phyloP scores from a whole-genome alignment of 2,113 vertebrate species.

The Podarcis raffonei region DNA sequence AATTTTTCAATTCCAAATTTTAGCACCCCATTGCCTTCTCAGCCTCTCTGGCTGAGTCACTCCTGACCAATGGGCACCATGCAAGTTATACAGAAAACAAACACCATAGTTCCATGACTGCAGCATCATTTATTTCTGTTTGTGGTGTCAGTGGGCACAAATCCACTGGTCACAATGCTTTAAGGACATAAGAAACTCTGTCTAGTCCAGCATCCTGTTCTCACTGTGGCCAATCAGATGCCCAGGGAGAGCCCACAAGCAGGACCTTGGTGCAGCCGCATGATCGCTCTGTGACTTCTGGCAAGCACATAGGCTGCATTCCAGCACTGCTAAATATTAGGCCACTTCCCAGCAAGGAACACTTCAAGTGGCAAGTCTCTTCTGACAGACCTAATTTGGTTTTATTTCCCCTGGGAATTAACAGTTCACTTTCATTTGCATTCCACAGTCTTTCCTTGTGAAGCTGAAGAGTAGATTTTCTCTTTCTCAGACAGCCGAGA shows the following conservation, averaged over 20 bases:
- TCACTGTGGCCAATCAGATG: background rate
- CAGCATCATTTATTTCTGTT: background rate
- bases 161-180: background rate
- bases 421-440: conserved; percentile 37
- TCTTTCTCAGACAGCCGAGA: background rate
- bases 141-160: background rate
- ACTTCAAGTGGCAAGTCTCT: background rate
- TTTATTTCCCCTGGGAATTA: conserved; percentile 43
- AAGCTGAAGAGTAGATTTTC: background rate
- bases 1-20: background rate
- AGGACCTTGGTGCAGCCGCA: background rate
- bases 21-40: background rate
- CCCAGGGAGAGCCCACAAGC: no score
- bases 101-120: background rate
- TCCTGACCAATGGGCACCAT: background rate
- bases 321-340: background rate
- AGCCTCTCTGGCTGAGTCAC: background rate
- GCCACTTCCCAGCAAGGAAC: background rate
- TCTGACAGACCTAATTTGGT: conserved; percentile 31
- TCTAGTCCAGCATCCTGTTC: background rate
- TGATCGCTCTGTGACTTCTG: background rate
- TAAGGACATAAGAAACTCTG: no score
- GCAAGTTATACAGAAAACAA: background rate
- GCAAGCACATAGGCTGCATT: background rate
- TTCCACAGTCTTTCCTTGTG: background rate